phyloP scores from a whole-genome alignment of 1,140 invertebrate species.

The Heliothis virescens region DNA sequence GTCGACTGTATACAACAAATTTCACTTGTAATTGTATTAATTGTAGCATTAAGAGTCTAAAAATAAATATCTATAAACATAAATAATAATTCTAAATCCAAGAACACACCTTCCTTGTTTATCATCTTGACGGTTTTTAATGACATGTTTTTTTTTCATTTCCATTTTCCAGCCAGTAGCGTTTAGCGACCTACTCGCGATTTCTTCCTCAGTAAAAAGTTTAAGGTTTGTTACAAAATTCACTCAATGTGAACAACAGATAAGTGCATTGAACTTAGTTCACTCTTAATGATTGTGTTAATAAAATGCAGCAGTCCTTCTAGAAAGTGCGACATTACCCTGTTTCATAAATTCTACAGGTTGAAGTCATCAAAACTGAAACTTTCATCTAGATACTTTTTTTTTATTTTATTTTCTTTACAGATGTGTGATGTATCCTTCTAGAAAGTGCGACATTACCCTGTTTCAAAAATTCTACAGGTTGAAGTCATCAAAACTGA shows the following conservation, averaged over 20 bases:
- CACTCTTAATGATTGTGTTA: too few species aligned
- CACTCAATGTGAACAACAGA: too few species aligned
- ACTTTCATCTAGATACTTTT: too few species aligned
- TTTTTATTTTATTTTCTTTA: too few species aligned
- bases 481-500: too few species aligned
- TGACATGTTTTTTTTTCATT: conserved; percentile 9
- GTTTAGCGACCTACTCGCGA: not conserved
- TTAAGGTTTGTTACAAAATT: not conserved
- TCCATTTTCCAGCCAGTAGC: conserved; percentile 5
- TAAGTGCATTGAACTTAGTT: not conserved
- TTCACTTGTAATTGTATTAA: not conserved
- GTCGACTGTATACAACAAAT: conserved; percentile 35
- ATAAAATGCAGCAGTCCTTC: too few species aligned
- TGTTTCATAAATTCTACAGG: too few species aligned
- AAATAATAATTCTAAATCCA: conserved; percentile 50
- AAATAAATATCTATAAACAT: conserved; percentile 52
- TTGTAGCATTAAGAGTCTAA: conserved; percentile 16
- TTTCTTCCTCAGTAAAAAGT: not conserved
- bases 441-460: too few species aligned
- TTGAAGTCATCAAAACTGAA: too few species aligned
- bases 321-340: too few species aligned
- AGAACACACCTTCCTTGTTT: conserved; percentile 61
- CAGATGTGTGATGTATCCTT: too few species aligned
- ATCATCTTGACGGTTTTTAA: conserved; percentile 58
- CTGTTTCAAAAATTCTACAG: too few species aligned